Evolutionary conservation across 2,888 invertebrate genomes (phyloP), one percentile per base, ranked within the genome.

Genomic region (Helicoverpa assulta): DNA sequence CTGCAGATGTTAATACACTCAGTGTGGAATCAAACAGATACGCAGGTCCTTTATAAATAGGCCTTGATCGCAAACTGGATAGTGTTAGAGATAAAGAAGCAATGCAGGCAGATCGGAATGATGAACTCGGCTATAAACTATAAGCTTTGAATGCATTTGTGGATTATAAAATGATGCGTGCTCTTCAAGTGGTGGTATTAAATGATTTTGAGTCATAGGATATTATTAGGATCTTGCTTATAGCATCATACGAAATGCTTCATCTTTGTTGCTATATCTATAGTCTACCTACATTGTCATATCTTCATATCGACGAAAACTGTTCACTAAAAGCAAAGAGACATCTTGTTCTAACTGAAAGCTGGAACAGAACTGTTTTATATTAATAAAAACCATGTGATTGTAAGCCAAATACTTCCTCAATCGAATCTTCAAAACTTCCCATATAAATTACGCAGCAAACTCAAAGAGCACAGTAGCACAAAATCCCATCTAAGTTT

Each of bases 31-130:
- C 76, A 70, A 61, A 66, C 59, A 53, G 52, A 64, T 54, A 73
- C 53, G 60, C 73, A 70, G 58, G 74, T 14, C 65, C 53, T 63
- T 66, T 74, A 74, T 74, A 76, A 67, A 76, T 78, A 74, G 63
- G 78, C 55, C 14, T 55, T 62, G 78, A 76, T 73, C 43, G 70
- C 43, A 5, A 16, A 69, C 58, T 67, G 72, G 72, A 65, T 68
- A 77, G 29, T 64, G 70, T 53, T 21, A 5, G 19, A 70, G 74
- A 78, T 76, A 66, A 78, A 37, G 65, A 52, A 51, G 43, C 50
- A 63, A 65, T 33, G 64, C 65, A 65, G 21, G 58, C 54, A 40
- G 57, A 56, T 53, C 14, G 47, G 14, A 18, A n/a, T 73, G 64
- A 76, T 67, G 72, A 37, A 59, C 72, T 67, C 55, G 33, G 47